Evolutionary conservation across 2,113 vertebrate species (phyloP).

Genomic region (Anarhynchus alexandrinus): DNA sequence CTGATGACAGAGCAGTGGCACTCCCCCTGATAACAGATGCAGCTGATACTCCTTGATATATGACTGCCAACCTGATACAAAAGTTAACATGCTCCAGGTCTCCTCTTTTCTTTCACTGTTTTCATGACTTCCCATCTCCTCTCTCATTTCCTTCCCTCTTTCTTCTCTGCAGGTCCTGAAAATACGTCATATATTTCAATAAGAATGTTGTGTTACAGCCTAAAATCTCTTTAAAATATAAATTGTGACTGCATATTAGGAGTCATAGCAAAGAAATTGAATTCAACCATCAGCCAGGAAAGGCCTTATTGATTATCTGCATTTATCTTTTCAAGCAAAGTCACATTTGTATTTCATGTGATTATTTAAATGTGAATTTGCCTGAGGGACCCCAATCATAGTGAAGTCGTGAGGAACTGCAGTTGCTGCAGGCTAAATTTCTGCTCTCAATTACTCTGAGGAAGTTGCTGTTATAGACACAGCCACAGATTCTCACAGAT

Average conservation of each 20-base stretch:
- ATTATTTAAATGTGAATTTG: not conserved
- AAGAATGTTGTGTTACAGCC: not conserved
- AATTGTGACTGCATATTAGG: not conserved
- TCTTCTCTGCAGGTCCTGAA: not conserved
- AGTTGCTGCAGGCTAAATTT: not conserved
- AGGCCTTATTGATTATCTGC: not conserved
- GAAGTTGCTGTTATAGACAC: not conserved
- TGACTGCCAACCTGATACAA: not conserved
- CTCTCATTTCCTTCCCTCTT: not conserved
- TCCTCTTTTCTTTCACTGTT: not conserved
- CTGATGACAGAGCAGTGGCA: not conserved
- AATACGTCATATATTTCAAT: not conserved
- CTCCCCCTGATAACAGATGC: not conserved
- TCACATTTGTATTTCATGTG: not conserved
- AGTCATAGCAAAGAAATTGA: not conserved
- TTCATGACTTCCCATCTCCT: not conserved
- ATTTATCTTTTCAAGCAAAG: not conserved
- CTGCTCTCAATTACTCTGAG: not conserved
- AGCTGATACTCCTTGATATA: no score
- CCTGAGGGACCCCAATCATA: not conserved
- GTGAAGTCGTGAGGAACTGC: not conserved
- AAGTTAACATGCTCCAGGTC: not conserved
- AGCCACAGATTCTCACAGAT: not conserved
- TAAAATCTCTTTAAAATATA: not conserved
- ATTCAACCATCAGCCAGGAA: not conserved